Conservation (phyloP, 2,888 invertebrate genomes). For the Plebejus melissa region DNA sequence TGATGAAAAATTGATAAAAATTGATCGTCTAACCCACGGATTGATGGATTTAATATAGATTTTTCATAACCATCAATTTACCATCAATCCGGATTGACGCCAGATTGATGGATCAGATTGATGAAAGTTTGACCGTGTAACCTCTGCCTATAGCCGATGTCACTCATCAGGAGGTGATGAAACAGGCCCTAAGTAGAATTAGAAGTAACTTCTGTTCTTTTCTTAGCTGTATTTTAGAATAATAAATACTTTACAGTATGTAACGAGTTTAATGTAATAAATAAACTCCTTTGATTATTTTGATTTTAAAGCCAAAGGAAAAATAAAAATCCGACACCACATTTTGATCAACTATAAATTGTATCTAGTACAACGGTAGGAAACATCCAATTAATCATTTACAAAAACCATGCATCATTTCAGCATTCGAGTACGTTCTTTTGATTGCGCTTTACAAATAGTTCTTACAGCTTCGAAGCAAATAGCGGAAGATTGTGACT, state of each 20-base stretch:
- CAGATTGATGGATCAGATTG: too few species aligned
- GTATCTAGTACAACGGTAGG: background rate
- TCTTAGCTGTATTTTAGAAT: constrained; percentile 9
- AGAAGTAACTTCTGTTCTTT: constrained; percentile 19
- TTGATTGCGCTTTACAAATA: background rate
- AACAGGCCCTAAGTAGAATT: constrained; percentile 3
- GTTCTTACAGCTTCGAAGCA: background rate
- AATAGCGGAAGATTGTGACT: background rate
- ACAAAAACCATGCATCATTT: background rate
- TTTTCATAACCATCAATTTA: too few species aligned
- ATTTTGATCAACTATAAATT: constrained; percentile 1
- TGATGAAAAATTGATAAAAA: too few species aligned
- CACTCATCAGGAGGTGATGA: too few species aligned
- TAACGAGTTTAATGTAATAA: background rate
- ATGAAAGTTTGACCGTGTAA: too few species aligned
- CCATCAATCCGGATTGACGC: too few species aligned
- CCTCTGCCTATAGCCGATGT: too few species aligned
- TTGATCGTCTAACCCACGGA: too few species aligned
- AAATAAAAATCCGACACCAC: background rate
- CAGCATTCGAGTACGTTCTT: background rate
- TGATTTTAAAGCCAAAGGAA: background rate
- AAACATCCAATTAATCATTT: background rate
- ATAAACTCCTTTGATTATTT: background rate
- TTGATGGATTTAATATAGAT: too few species aligned
- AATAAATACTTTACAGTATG: background rate